Evolutionary conservation across 2,797 vertebrate genomes (phyloP).

Genomic region (Cynopterus sphinx): DNA sequence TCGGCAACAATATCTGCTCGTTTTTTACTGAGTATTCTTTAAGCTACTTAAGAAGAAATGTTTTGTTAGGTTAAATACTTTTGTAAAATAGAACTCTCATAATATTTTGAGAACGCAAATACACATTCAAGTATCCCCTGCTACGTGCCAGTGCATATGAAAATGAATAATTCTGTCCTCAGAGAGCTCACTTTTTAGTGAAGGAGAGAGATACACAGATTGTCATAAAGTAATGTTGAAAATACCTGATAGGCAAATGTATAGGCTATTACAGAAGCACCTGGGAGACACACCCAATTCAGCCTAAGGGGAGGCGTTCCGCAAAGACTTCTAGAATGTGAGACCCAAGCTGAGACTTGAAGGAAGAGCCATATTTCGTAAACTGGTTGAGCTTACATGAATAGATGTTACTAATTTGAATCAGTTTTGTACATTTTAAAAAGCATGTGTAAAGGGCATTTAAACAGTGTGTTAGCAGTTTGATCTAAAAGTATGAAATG

Average conservation of each 20-base stretch:
- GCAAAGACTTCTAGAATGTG: background rate
- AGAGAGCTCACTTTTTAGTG: background rate
- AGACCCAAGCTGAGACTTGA: background rate
- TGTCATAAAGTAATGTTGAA: background rate
- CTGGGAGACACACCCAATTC: background rate
- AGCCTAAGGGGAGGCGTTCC: background rate
- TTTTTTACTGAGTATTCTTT: background rate
- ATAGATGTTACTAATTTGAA: background rate
- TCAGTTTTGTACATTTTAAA: background rate
- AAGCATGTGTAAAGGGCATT: background rate
- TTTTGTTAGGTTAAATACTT: constrained; percentile 31
- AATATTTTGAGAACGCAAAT: constrained; percentile 12
- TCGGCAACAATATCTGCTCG: background rate
- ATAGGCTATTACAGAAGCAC: background rate
- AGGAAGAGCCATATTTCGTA: background rate
- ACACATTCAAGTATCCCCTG: background rate
- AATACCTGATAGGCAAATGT: background rate
- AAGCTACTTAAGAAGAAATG: background rate
- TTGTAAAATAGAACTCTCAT: constrained; percentile 19
- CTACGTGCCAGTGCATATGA: background rate
- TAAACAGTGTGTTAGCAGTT: background rate
- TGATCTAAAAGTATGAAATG: background rate
- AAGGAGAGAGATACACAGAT: background rate
- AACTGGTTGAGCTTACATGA: background rate
- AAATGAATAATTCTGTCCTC: background rate